phyloP scores from a whole-genome alignment of 2,888 invertebrate genomes.

The Rhamphomyia laevipes region DNA sequence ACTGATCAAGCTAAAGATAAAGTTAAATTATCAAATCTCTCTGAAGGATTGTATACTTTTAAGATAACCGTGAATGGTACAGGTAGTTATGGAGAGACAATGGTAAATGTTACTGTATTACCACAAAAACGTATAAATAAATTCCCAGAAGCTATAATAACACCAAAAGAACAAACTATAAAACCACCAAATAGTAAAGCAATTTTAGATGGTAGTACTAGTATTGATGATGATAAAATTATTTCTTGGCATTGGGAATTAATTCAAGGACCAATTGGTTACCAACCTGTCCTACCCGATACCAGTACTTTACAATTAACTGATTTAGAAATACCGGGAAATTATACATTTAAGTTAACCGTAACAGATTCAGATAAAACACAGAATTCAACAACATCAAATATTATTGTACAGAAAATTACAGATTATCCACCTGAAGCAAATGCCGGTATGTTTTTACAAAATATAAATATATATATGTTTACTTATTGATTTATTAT shows the following conservation, averaged over 20 bases:
- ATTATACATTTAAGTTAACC: slow-evolving; percentile 80
- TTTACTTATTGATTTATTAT: too few species aligned
- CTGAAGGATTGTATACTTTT: slow-evolving; percentile 79
- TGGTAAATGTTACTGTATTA: slow-evolving; percentile 80
- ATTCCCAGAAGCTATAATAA: slow-evolving; percentile 74
- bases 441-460: slow-evolving; percentile 57
- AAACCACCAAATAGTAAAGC: slow-evolving; percentile 83
- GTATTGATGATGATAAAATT: slow-evolving; percentile 71
- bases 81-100: slow-evolving; percentile 64
- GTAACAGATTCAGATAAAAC: slow-evolving; percentile 85
- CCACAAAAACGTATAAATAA: slow-evolving; percentile 74
- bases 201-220: slow-evolving; percentile 77
- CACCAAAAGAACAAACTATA: slow-evolving; percentile 73
- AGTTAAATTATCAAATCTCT: slow-evolving; percentile 70
- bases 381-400: slow-evolving; percentile 74
- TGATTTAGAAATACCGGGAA: slow-evolving; percentile 74
- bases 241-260: slow-evolving; percentile 88
- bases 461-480: too few species aligned
- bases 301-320: slow-evolving; percentile 73
- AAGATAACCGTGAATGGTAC: slow-evolving; percentile 73
- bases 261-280: slow-evolving; percentile 75
- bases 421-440: slow-evolving; percentile 93
- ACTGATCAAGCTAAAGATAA: slow-evolving; percentile 74
- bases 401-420: slow-evolving; percentile 79
- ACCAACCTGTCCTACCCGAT: slow-evolving; percentile 67